These are phyloP conservation scores for Caenorhabditis inopinata DNA, from an alignment of 1,140 invertebrate genomes.

Conservation along the genomic window DNA sequence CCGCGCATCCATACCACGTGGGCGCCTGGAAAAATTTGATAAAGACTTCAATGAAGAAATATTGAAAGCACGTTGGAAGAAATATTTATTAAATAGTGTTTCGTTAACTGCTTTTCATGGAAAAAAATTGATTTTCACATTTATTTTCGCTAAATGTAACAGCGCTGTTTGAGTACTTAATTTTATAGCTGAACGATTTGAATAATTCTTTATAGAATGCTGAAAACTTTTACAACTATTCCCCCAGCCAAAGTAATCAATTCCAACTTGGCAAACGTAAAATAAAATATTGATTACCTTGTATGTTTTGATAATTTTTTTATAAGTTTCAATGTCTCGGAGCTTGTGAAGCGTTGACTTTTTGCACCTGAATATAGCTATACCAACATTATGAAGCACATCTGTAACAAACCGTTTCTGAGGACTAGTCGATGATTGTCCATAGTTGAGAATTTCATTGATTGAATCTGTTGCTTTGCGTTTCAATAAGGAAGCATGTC, in stretches of 20 bases:
- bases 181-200: too few relatives aligned
- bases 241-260: background rate
- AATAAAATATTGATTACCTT: background rate
- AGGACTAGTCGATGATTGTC: background rate
- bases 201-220: too few relatives aligned
- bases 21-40: background rate
- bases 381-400: background rate
- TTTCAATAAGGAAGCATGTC: background rate
- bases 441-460: background rate
- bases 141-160: too few relatives aligned
- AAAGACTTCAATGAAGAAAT: background rate
- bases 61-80: too few relatives aligned
- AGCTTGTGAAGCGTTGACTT: background rate
- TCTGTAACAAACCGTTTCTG: background rate
- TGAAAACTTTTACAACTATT: too few relatives aligned
- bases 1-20: conserved; percentile 13
- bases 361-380: background rate
- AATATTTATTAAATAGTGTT: too few relatives aligned
- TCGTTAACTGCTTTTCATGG: too few relatives aligned
- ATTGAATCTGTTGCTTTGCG: conserved; percentile 3
- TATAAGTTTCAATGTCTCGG: background rate
- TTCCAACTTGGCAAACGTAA: background rate
- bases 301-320: conserved; percentile 16
- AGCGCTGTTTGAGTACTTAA: too few relatives aligned
- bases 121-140: too few relatives aligned